A percentile compares a stretch with the other conserved stretches of the same genome.
Evolutionary conservation across 2,888 invertebrate genomes (phyloP).

Genomic region (Argynnis bischoffii): DNA sequence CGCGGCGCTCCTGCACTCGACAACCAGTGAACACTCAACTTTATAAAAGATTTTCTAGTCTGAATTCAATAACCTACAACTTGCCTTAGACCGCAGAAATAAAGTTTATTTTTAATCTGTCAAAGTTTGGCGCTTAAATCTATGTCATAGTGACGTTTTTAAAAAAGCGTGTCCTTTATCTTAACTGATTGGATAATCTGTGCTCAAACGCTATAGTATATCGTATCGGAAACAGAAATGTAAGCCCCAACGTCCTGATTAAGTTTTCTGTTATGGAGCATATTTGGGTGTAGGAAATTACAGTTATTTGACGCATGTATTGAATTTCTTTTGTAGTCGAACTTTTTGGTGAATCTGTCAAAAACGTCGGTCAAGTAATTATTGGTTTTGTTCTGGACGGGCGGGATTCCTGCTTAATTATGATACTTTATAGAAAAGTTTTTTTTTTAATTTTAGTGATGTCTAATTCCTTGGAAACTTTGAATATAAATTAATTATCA

Average conservation of each 20-base stretch:
- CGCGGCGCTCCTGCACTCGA: slow-evolving; percentile 73
- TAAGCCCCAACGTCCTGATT: slow-evolving; percentile 74
- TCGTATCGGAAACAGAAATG: slow-evolving; percentile 81
- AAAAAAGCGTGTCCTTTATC: slow-evolving; percentile 81
- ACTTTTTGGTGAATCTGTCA: slow-evolving; percentile 72
- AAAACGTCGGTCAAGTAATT: slow-evolving; percentile 68
- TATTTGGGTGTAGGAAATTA: slow-evolving; percentile 66
- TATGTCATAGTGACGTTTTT: slow-evolving; percentile 46
- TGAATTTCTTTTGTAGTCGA: slow-evolving; percentile 65
- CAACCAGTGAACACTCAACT: slow-evolving; percentile 58
- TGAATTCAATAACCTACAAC: slow-evolving; percentile 40
- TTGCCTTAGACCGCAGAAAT: slow-evolving; percentile 47
- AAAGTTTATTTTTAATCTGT: slow-evolving; percentile 53
- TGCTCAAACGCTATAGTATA: slow-evolving; percentile 78
- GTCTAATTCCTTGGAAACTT: too few species aligned
- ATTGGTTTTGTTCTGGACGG: slow-evolving; percentile 67
- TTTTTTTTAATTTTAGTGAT: background rate
- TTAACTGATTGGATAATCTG: slow-evolving; percentile 83
- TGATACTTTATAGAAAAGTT: background rate
- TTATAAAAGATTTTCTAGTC: slow-evolving; percentile 51
- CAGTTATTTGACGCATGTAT: slow-evolving; percentile 75
- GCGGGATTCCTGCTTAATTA: slow-evolving; percentile 46
- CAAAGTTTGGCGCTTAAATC: slow-evolving; percentile 54
- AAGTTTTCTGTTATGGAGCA: slow-evolving; percentile 73
- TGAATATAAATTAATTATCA: too few species aligned